phyloP scores from a whole-genome alignment of 2,797 vertebrate species.

The Molothrus aeneus region DNA sequence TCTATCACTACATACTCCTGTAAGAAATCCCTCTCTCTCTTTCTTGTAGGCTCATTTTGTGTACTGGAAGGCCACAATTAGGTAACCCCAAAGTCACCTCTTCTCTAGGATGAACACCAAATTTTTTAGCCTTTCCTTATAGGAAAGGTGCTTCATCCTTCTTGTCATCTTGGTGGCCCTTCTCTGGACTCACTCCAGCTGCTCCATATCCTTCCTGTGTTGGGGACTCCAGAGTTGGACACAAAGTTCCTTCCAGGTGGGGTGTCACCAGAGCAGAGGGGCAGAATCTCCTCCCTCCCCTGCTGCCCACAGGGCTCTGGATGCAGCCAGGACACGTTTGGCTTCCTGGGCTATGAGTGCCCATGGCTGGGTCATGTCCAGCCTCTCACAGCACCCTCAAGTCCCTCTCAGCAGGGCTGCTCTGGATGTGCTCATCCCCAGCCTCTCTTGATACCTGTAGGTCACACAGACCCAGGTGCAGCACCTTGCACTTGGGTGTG shows the following conservation, averaged over 20 bases:
- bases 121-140: neutral
- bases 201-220: neutral
- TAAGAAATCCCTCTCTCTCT: neutral
- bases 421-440: neutral
- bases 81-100: neutral
- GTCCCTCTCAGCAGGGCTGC: neutral
- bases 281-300: neutral
- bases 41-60: neutral
- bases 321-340: neutral
- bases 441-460: neutral
- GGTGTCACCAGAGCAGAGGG: neutral
- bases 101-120: neutral
- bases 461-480: too few relatives aligned
- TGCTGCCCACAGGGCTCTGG: too few relatives aligned
- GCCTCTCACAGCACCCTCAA: neutral
- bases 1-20: neutral
- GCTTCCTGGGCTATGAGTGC: neutral
- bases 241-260: too few relatives aligned
- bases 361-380: neutral
- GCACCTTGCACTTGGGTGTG: neutral
- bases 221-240: neutral
- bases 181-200: neutral
- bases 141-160: neutral
- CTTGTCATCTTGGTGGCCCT: neutral
- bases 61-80: neutral